A percentile compares a stretch with the other conserved stretches of the same genome.
Conservation (phyloP, 2,113 vertebrate species). For the Muntiacus muntjak region DNA sequence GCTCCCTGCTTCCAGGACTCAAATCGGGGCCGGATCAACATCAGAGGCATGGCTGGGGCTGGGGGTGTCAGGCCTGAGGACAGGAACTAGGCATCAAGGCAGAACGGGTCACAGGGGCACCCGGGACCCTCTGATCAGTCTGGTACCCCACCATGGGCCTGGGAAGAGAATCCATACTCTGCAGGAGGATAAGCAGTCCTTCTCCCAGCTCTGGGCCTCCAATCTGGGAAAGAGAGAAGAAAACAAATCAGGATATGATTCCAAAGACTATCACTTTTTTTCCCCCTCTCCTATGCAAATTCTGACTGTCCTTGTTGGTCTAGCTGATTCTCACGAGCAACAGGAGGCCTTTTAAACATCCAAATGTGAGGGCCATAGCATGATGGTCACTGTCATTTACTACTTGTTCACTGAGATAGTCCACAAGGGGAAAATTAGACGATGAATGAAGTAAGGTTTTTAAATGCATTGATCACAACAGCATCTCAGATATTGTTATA, state of each 20-base stretch:
- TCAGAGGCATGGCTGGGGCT: neutral
- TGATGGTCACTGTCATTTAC: rapidly evolving
- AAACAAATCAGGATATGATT: neutral
- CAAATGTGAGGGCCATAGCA: rapidly evolving
- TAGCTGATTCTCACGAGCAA: neutral
- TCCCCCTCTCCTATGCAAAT: neutral
- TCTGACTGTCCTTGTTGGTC: too few relatives aligned
- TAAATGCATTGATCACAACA: rapidly evolving
- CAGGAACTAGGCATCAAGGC: rapidly evolving
- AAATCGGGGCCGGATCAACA: neutral
- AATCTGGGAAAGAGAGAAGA: neutral
- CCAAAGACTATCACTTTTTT: neutral
- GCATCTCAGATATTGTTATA: too few relatives aligned
- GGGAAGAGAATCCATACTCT: neutral
- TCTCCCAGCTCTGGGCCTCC: neutral
- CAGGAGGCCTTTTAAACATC: neutral
- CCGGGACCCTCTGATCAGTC: neutral
- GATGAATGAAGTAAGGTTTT: neutral
- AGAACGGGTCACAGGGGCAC: neutral
- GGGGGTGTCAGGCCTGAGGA: neutral
- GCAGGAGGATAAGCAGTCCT: neutral
- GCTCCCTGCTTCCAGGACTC: neutral
- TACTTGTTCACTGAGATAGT: neutral
- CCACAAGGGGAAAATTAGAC: rapidly evolving
- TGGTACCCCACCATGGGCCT: neutral